Evolutionary conservation across 1,140 invertebrate species (phyloP), one percentile per base, ranked within the genome.

Genomic region (Antheraea pernyi): DNA sequence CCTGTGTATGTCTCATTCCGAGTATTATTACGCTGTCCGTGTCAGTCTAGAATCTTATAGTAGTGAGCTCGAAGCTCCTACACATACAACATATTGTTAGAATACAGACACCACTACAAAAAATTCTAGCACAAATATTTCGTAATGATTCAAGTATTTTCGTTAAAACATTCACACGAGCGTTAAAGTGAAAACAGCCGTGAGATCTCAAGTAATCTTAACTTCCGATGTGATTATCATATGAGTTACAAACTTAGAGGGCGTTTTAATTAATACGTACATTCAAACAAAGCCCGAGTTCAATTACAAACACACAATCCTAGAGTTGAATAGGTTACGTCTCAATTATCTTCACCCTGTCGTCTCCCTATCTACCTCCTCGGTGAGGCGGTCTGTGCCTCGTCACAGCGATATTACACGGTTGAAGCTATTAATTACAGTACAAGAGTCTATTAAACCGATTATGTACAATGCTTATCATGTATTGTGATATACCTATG

Each of bases 391-490:
- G 61, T 19, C 30, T 13, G 46, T 72, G 22, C 70, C 72, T 67
- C 67, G 61, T 36, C 58, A 48, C 67, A 65, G 70, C 39, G 48
- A 74, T 74, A 73, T 71, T 65, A 71, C 69, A 68, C 68, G 46
- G 53, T 39, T 69, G 65, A 60, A 60, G 63, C 69, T 69, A 77
- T 77, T 74, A 77, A 74, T 77, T 74, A 77, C 72, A 69, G 30
- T 64, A 67, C 72, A 65, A 37, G 64, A 71, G 70, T 74, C 58
- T 70, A 77, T 74, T 73, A 74, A 70, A 65, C 67, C 72, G 70
- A 72, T 74, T 72, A 74, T 61, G 46, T 16, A 53, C 46, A 9
- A n/a, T 13, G 46, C 46, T 53, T 13, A 13, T 53, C 39, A 70
- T 74, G 73, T 71, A 71, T 74, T 71, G 73, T 71, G 67, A 53